Percentiles rank a stretch among this genome's conserved stretches.
These are phyloP conservation scores for Holcopasites calliopsidis DNA, from an alignment of 1,140 invertebrate genomes.

Conservation along the genomic window DNA sequence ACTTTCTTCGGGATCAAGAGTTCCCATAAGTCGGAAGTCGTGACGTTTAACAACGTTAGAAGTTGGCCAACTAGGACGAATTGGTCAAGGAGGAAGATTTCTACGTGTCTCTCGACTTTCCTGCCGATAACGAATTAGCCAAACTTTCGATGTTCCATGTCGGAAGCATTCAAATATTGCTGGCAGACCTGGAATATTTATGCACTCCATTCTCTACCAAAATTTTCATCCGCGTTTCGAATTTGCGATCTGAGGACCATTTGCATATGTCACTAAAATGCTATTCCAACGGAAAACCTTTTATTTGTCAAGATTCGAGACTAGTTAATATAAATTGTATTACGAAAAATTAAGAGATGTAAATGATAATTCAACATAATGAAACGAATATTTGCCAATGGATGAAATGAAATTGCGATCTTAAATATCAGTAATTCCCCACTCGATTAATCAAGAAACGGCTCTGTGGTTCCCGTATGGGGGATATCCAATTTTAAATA, in stretches of 20 bases:
- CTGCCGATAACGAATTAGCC: constrained; percentile 58
- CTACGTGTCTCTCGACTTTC: constrained; percentile 52
- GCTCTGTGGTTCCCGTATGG: too few species aligned
- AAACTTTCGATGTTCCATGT: constrained; percentile 61
- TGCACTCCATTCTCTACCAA: constrained; percentile 12
- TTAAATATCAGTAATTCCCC: too few species aligned
- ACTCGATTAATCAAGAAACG: too few species aligned
- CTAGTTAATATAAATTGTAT: too few species aligned
- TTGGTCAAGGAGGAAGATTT: constrained; percentile 58
- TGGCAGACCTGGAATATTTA: constrained; percentile 35
- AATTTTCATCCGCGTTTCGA: not conserved
- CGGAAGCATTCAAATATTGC: constrained; percentile 50
- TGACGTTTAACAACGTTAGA: constrained; percentile 61
- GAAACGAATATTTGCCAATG: not conserved
- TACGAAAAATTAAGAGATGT: too few species aligned
- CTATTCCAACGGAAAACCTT: too few species aligned
- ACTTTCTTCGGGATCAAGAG: constrained; percentile 32
- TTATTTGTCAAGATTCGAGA: too few species aligned
- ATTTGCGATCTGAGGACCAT: too few species aligned
- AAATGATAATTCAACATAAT: not conserved
- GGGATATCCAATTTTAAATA: not conserved
- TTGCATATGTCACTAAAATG: not conserved
- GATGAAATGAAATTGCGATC: not conserved
- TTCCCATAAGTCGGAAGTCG: constrained; percentile 50
- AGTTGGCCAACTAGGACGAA: constrained; percentile 63